These are phyloP conservation scores for Oreocharis arfaki DNA, from an alignment of 2,113 vertebrate genomes.

Conservation along the genomic window DNA sequence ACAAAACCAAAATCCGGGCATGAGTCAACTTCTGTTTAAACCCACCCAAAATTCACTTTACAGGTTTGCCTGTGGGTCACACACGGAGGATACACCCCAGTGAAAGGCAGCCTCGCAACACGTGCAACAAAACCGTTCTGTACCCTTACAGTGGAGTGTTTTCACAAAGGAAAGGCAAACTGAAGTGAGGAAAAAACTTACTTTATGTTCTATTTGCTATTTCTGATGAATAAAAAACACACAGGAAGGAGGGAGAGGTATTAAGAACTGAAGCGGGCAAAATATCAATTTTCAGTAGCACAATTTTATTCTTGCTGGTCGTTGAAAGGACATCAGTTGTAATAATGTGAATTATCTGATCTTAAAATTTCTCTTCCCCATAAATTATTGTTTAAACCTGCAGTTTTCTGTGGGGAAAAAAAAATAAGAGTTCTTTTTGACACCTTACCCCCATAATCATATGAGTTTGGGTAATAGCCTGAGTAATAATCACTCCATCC, in stretches of 20 bases:
- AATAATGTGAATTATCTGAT: not conserved
- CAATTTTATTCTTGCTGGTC: not conserved
- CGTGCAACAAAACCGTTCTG: not conserved
- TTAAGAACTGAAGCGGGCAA: not conserved
- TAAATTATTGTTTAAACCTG: not conserved
- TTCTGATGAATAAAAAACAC: not conserved
- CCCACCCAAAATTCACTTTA: not conserved
- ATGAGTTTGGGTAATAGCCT: conserved; percentile 78
- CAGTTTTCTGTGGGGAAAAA: not conserved
- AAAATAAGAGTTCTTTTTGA: not conserved
- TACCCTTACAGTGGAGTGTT: not conserved
- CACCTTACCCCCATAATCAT: conserved; percentile 75
- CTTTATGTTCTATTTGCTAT: not conserved
- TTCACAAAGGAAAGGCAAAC: not conserved
- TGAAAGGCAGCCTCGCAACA: not conserved
- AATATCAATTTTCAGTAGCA: not conserved
- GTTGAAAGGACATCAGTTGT: not conserved
- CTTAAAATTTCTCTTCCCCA: not conserved
- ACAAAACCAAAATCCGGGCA: not conserved
- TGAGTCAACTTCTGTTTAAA: not conserved
- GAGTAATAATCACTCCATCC: conserved; percentile 86
- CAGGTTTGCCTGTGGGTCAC: not conserved
- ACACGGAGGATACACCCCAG: not conserved
- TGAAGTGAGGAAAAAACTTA: not conserved
- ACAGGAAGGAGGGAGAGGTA: not conserved